Evolutionary conservation across 2,113 vertebrate species (phyloP).

Genomic region (Nettapus auritus): DNA sequence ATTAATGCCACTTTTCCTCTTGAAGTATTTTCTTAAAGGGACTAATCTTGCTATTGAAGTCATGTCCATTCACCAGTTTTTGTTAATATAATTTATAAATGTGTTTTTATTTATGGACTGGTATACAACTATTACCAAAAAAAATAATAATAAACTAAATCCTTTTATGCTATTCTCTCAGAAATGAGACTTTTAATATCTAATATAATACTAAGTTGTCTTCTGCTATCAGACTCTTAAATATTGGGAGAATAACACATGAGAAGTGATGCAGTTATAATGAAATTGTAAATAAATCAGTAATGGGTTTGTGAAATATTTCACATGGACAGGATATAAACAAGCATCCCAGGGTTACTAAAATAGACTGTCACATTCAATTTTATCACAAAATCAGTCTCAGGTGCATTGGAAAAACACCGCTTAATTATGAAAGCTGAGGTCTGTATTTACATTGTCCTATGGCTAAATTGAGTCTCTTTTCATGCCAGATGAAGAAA

Average conservation of each 20-base stretch:
- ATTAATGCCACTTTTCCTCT: neutral
- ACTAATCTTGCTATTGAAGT: neutral
- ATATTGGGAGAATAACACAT: neutral
- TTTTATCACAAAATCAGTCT: constrained; percentile 15
- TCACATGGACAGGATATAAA: neutral
- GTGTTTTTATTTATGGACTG: neutral
- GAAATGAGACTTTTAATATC: neutral
- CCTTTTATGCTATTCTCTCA: neutral
- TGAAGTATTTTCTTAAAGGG: neutral
- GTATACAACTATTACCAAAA: neutral
- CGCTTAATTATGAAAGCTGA: neutral
- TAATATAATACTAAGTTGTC: neutral
- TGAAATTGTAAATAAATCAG: constrained; percentile 12
- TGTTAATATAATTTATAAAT: neutral
- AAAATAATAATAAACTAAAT: neutral
- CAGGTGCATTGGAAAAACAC: neutral
- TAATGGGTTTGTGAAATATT: constrained; percentile 9
- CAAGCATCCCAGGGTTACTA: neutral
- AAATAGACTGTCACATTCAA: neutral
- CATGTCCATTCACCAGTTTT: neutral
- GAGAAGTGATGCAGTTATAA: neutral
- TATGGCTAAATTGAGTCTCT: neutral
- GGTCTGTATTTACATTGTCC: neutral
- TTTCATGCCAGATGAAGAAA: neutral
- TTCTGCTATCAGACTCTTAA: neutral